A percentile compares a stretch with the other conserved stretches of the same genome.
Evolutionary conservation across 2,113 vertebrate species (phyloP).

Genomic region (Campylomormyrus numenius): DNA sequence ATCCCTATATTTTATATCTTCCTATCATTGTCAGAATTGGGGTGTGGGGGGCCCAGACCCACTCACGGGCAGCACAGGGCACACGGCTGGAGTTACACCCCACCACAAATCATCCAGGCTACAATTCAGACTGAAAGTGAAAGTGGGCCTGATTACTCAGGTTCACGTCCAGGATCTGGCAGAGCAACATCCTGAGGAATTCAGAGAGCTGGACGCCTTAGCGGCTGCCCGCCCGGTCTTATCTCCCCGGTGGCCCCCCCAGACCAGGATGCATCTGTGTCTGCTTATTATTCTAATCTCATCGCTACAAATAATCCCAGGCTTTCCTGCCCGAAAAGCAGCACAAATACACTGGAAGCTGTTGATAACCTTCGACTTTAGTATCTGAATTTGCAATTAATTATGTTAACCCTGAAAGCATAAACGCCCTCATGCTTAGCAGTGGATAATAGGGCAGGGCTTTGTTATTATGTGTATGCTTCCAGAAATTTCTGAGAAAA

Average conservation of each 20-base stretch:
- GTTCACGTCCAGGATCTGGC: background rate
- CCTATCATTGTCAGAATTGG: background rate
- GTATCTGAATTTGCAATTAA: background rate
- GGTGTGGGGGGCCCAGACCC: background rate
- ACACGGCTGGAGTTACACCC: background rate
- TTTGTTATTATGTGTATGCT: background rate
- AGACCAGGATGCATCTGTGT: constrained; percentile 22
- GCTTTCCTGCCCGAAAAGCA: background rate
- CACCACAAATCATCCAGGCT: background rate
- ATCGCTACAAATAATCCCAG: background rate
- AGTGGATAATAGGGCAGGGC: background rate
- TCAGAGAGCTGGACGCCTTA: background rate
- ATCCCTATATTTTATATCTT: background rate
- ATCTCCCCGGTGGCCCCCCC: background rate
- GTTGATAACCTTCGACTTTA: background rate
- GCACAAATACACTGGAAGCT: background rate
- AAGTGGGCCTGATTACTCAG: background rate
- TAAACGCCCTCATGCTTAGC: background rate
- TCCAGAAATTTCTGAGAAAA: background rate
- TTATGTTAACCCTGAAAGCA: background rate
- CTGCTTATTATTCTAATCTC: background rate
- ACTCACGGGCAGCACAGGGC: background rate
- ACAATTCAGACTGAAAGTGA: background rate
- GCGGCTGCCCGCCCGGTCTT: background rate
- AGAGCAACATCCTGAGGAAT: background rate